phyloP scores from a whole-genome alignment of 1,140 invertebrate species.

The Pogonus chalceus region DNA sequence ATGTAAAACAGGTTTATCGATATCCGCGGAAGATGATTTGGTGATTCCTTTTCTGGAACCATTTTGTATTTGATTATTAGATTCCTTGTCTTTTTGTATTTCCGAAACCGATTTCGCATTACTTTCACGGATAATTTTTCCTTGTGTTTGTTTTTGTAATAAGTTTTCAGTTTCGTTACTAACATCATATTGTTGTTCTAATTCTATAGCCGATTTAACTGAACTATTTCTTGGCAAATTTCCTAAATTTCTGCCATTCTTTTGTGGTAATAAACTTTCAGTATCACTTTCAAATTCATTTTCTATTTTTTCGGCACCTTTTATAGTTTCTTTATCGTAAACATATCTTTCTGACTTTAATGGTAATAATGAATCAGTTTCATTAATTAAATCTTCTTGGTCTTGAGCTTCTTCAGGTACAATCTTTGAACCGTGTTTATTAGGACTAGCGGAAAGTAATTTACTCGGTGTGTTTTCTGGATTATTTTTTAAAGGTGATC shows the following conservation, averaged over 20 bases:
- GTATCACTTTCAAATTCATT: slow-evolving; percentile 5
- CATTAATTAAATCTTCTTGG: no score
- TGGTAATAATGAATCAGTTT: no score
- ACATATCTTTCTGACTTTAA: not conserved
- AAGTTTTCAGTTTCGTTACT: not conserved
- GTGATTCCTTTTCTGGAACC: slow-evolving; percentile 10
- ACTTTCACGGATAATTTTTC: not conserved
- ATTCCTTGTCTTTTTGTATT: no score
- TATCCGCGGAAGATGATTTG: slow-evolving; percentile 19
- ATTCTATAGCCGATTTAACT: slow-evolving; percentile 6
- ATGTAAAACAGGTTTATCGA: slow-evolving; percentile 41
- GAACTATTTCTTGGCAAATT: no score
- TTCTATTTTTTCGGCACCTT: not conserved
- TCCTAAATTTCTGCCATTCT: no score
- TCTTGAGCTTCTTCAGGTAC: no score
- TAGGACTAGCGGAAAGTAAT: no score
- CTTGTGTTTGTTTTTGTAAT: not conserved
- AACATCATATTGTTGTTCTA: slow-evolving; percentile 6
- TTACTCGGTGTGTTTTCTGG: no score
- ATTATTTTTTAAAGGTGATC: no score
- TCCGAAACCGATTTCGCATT: no score
- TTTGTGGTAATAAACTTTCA: no score
- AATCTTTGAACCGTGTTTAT: no score
- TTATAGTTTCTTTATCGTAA: slow-evolving; percentile 1
- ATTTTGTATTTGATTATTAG: slow-evolving; percentile 4